Evolutionary conservation across 2,797 vertebrate genomes (phyloP).

Genomic region (Acipenser oxyrinchus): DNA sequence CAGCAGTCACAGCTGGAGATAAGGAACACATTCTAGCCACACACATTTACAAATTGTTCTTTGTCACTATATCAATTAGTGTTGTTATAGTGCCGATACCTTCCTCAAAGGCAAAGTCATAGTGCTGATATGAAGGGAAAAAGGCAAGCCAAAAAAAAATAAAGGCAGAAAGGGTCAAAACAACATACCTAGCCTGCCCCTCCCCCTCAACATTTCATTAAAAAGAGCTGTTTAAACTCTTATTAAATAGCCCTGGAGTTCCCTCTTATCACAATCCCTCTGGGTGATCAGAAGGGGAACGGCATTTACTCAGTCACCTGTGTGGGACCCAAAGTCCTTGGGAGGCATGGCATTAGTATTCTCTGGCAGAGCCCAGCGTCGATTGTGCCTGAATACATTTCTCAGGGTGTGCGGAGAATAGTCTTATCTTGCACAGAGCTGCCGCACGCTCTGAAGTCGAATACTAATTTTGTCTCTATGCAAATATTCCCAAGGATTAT

Average conservation of each 20-base stretch:
- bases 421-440: slow-evolving; percentile 8
- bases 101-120: neutral
- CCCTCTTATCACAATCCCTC: neutral
- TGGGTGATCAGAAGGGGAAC: slow-evolving; percentile 3
- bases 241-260: neutral
- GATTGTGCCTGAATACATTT: slow-evolving; percentile 32
- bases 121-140: neutral
- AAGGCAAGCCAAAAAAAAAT: neutral
- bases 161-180: neutral
- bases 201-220: neutral
- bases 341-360: slow-evolving; percentile 35
- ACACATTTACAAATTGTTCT: neutral
- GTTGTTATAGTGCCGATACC: neutral
- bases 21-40: neutral
- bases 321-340: slow-evolving; percentile 20
- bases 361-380: slow-evolving; percentile 28
- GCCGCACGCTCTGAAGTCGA: slow-evolving; percentile 3
- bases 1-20: no score
- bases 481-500: slow-evolving; percentile 16
- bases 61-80: neutral
- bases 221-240: neutral
- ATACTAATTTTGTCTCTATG: slow-evolving; percentile 11
- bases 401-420: slow-evolving; percentile 5
- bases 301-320: slow-evolving; percentile 1
- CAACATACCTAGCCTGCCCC: neutral